These are phyloP conservation scores for Tinea pellionella DNA, from an alignment of 2,888 invertebrate genomes.

Conservation along the genomic window DNA sequence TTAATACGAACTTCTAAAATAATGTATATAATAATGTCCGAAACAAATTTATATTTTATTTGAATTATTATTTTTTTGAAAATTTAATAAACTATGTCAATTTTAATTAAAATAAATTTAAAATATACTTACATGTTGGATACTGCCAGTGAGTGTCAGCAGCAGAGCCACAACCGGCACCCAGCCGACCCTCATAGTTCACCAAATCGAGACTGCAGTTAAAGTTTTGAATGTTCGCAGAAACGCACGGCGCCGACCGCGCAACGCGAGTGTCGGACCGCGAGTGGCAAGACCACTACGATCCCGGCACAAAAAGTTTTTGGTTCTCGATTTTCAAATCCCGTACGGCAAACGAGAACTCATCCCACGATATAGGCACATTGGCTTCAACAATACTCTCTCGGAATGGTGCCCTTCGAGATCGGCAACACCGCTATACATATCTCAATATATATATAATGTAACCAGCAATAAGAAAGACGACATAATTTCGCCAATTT, in stretches of 20 bases:
- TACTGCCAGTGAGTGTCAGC: slow-evolving; percentile 29
- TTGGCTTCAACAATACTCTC: slow-evolving; percentile 26
- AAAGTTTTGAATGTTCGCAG: slow-evolving; percentile 6
- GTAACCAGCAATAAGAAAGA: too few relatives aligned
- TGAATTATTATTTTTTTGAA: not conserved
- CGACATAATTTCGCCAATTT: too few relatives aligned
- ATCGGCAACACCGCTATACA: not conserved
- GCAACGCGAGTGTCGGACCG: slow-evolving; percentile 47
- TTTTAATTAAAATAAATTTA: too few relatives aligned
- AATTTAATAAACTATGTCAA: not conserved
- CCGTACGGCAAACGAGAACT: slow-evolving; percentile 16
- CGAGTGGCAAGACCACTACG: slow-evolving; percentile 39
- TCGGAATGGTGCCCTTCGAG: slow-evolving; percentile 25
- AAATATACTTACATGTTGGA: slow-evolving; percentile 25
- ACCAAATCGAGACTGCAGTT: not conserved
- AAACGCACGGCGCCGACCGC: slow-evolving; percentile 44
- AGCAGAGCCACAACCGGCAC: slow-evolving; percentile 37
- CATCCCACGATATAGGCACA: slow-evolving; percentile 15
- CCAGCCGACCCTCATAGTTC: slow-evolving; percentile 43
- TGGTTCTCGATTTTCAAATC: slow-evolving; percentile 11
- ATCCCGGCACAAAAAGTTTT: slow-evolving; percentile 16
- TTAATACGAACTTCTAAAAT: too few relatives aligned
- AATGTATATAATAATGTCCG: too few relatives aligned
- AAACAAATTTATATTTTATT: too few relatives aligned
- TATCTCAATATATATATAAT: slow-evolving; percentile 17